A percentile compares a stretch with the other conserved stretches of the same genome.
phyloP scores from a whole-genome alignment of 2,888 invertebrate species.

The Rhopalosiphum nymphaeae region DNA sequence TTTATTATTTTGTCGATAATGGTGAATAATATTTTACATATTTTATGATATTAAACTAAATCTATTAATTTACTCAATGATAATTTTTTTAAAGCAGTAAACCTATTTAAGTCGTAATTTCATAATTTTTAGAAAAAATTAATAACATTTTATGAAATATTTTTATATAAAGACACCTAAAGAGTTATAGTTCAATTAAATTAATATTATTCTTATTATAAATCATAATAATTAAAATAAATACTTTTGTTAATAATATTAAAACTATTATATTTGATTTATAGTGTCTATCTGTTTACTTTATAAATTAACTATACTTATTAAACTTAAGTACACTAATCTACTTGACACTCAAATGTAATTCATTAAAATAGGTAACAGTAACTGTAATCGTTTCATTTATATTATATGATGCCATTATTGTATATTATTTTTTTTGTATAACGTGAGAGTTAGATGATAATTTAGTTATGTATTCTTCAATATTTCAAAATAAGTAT shows the following conservation, averaged over 20 bases:
- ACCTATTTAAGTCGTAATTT: not conserved
- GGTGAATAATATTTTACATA: not conserved
- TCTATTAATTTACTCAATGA: not conserved
- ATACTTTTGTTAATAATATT: not conserved
- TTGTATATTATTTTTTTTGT: not conserved
- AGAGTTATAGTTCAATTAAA: not conserved
- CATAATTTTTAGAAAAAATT: not conserved
- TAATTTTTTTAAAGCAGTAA: not conserved
- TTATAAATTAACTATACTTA: slow-evolving; percentile 1
- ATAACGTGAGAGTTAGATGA: not conserved
- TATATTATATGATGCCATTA: not conserved
- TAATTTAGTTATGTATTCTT: not conserved
- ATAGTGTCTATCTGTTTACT: not conserved
- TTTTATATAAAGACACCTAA: not conserved
- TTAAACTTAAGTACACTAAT: not conserved
- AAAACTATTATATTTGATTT: not conserved
- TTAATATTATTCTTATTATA: not conserved
- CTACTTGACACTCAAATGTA: not conserved
- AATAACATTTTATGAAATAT: not conserved
- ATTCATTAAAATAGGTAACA: not conserved
- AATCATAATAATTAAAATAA: not conserved
- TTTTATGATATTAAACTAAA: not conserved
- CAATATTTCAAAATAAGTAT: not conserved
- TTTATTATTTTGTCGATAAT: not conserved
- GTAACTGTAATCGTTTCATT: not conserved